Conservation (phyloP, 2,113 vertebrate genomes). For the Tragulus kanchil region DNA sequence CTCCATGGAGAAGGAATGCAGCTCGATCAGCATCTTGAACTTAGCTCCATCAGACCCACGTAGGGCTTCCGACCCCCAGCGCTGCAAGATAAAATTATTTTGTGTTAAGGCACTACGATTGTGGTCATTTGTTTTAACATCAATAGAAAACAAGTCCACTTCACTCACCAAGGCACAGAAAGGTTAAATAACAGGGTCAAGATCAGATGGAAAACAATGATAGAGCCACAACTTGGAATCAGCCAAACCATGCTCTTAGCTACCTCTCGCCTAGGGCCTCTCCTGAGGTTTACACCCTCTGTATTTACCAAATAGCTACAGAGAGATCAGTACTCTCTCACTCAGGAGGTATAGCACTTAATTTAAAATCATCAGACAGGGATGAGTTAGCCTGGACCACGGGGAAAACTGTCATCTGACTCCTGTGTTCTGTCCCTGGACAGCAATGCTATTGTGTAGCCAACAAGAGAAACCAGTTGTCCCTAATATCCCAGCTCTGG, state of each 20-base stretch:
- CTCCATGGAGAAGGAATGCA: background rate
- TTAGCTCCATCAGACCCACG: background rate
- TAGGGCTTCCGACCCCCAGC: background rate
- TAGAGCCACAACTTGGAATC: background rate
- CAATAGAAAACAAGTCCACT: background rate
- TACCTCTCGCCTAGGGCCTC: background rate
- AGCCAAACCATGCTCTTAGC: background rate
- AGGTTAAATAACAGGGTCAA: background rate
- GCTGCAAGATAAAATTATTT: background rate
- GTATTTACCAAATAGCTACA: background rate
- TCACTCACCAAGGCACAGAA: background rate
- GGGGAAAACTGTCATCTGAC: background rate
- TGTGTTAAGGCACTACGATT: background rate
- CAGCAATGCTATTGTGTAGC: background rate
- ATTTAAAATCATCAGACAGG: background rate
- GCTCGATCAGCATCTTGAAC: too few relatives aligned
- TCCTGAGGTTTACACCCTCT: background rate
- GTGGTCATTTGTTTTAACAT: background rate
- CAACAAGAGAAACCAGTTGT: constrained; percentile 31
- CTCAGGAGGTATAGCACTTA: background rate
- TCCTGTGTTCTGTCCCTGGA: background rate
- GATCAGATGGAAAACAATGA: background rate
- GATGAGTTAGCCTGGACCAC: background rate
- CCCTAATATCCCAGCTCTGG: background rate
- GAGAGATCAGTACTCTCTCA: background rate